Evolutionary conservation across 2,888 invertebrate genomes (phyloP), one percentile per base, ranked within the genome.

Genomic region (Salticus scenicus): DNA sequence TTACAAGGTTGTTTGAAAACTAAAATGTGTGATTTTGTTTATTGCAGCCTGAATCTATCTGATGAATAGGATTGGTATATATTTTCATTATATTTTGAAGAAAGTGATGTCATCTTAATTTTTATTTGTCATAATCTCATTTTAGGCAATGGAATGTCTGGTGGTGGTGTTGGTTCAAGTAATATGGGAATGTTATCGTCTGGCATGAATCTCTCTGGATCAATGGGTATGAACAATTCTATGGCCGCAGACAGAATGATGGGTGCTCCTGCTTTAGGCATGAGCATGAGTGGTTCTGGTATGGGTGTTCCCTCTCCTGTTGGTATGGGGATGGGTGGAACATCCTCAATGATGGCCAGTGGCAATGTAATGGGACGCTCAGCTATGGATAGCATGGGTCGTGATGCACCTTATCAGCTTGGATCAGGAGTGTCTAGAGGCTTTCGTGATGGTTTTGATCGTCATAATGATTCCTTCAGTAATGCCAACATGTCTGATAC

Each of bases 101-200:
- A 37, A 37, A 37, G 10, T 37, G 37, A n/a, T 74, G 75, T 74
- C 47, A 66, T 80, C 75, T 70, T 70, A 75, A 75, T 41, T 64
- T 81, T 69, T 75, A 20, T 74, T 33, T 82, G 74, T 69, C 37
- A 83, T 83, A 57, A 67, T 83, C 74, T 80, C 80, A 24, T 86
- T 86, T 80, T 74, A 86, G 85, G 85, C 57, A 73, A 92, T 74
- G 87, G 83, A 47, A 69, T 81, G 33, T 80, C 85, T 51, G 79
- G 83, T 57, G 86, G 88, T 64, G 87, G 86, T 73, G 73, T 64
- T 20, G 87, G 85, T 72, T 88, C 80, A 69, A 87, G 76, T 64
- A 88, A 73, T 80, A 87, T 89, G 76, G 87, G 75, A 67, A 70
- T 79, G 47, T 69, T 74, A 24, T 78, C 88, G 7, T 70, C 87